phyloP scores from a whole-genome alignment of 2,888 invertebrate species.

The Drosophila fungiperda region DNA sequence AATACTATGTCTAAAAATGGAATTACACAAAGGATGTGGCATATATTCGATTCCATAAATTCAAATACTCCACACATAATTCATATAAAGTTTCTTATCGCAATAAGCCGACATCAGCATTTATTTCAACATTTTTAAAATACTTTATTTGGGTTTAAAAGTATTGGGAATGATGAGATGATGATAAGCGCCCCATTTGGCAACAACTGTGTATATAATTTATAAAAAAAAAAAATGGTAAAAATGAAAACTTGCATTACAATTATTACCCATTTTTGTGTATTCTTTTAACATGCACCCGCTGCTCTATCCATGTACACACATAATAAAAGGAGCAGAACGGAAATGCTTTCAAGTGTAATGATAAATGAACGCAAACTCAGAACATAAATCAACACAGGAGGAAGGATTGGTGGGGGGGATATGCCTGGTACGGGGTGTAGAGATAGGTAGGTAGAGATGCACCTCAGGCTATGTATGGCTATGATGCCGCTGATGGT shows the following conservation, averaged over 20 bases:
- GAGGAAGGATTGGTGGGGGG: background rate
- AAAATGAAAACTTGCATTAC: constrained; percentile 57
- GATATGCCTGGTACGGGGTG: background rate
- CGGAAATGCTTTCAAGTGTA: constrained; percentile 79
- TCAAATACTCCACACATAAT: background rate
- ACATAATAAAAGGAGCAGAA: constrained; percentile 71
- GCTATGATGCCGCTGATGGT: constrained; percentile 60
- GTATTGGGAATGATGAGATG: constrained; percentile 50
- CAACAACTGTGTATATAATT: constrained; percentile 53
- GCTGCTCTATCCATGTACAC: constrained; percentile 33
- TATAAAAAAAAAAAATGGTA: background rate
- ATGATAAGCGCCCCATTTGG: constrained; percentile 67
- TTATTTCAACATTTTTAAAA: constrained; percentile 2
- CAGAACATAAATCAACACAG: constrained; percentile 74
- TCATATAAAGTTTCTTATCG: background rate
- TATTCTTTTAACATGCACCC: background rate
- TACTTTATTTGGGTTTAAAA: constrained; percentile 30
- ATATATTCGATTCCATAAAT: background rate
- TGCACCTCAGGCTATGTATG: constrained; percentile 47
- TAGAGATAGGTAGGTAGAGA: background rate
- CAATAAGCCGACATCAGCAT: background rate
- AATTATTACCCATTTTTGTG: constrained; percentile 67
- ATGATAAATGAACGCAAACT: constrained; percentile 79
- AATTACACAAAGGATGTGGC: background rate
- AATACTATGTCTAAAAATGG: background rate